Conservation (phyloP, 2,888 invertebrate species). For the Andrena hattorfiana region DNA sequence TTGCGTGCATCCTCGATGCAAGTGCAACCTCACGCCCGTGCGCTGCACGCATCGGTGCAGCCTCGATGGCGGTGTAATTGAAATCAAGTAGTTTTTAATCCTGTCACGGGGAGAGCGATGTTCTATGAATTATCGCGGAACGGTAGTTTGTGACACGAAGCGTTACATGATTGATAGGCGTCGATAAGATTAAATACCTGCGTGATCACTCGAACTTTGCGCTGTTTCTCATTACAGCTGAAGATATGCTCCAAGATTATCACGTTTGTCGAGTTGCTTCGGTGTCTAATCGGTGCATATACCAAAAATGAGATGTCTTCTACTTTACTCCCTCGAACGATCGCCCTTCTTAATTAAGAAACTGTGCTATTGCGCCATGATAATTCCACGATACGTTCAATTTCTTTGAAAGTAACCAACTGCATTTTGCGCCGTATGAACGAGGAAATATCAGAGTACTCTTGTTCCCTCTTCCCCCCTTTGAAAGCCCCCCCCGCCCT, state of each 20-base stretch:
- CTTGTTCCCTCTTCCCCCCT: background rate
- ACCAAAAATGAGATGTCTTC: no score
- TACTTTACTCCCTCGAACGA: background rate
- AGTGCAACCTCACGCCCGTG: constrained; percentile 42
- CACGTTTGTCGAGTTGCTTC: background rate
- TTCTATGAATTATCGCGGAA: constrained; percentile 10
- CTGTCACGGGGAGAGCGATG: constrained; percentile 25
- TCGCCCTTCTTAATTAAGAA: background rate
- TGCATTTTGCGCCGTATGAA: no score
- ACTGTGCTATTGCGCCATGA: no score
- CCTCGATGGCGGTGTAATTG: constrained; percentile 41
- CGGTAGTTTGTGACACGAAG: constrained; percentile 12
- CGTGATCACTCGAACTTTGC: constrained; percentile 23
- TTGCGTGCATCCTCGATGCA: constrained; percentile 33
- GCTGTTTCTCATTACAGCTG: background rate
- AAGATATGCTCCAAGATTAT: background rate
- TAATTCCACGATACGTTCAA: no score
- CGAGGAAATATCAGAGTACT: background rate
- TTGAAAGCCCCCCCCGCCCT: background rate
- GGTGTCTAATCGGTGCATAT: no score
- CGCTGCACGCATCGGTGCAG: constrained; percentile 33
- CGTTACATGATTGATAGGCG: constrained; percentile 32
- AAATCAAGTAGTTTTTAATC: constrained; percentile 41
- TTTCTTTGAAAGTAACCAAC: no score
- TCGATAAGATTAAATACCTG: constrained; percentile 19